These are phyloP conservation scores for Patagioenas fasciata DNA, from an alignment of 2,113 vertebrate genomes.

Conservation along the genomic window DNA sequence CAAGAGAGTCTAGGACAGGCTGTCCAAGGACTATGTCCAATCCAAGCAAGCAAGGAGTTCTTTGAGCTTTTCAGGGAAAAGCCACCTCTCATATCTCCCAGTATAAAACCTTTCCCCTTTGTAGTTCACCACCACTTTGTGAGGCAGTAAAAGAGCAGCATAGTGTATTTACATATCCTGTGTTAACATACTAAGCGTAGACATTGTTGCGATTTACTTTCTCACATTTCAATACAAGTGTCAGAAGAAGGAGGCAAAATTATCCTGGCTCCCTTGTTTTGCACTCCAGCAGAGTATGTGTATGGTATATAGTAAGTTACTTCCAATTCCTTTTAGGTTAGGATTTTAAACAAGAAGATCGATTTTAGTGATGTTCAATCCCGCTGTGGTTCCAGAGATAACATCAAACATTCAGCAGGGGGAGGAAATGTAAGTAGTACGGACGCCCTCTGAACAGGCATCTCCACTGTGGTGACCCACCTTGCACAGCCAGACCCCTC, in stretches of 20 bases:
- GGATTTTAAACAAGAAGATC: slow-evolving; percentile 94
- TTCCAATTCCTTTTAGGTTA: slow-evolving; percentile 89
- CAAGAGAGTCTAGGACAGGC: neutral
- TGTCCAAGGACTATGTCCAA: neutral
- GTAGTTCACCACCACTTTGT: neutral
- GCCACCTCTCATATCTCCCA: neutral
- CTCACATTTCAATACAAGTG: neutral
- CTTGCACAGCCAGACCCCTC: slow-evolving; percentile 30
- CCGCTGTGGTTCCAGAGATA: slow-evolving; percentile 93
- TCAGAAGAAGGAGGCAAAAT: neutral
- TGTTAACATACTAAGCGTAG: neutral
- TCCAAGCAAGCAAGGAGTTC: neutral
- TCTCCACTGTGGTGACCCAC: slow-evolving; percentile 11
- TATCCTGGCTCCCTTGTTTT: neutral
- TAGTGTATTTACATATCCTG: neutral
- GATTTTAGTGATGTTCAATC: slow-evolving; percentile 89
- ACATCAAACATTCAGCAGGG: slow-evolving; percentile 87
- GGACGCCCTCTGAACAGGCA: slow-evolving; percentile 28
- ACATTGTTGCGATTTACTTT: neutral
- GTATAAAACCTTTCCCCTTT: neutral
- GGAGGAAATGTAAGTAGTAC: slow-evolving; percentile 90
- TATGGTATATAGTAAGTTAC: slow-evolving; percentile 68
- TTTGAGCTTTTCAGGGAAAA: neutral
- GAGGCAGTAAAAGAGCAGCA: neutral
- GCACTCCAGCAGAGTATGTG: neutral